These are phyloP conservation scores for Anguilla obscura DNA, from an alignment of 2,797 vertebrate genomes.

Conservation along the genomic window DNA sequence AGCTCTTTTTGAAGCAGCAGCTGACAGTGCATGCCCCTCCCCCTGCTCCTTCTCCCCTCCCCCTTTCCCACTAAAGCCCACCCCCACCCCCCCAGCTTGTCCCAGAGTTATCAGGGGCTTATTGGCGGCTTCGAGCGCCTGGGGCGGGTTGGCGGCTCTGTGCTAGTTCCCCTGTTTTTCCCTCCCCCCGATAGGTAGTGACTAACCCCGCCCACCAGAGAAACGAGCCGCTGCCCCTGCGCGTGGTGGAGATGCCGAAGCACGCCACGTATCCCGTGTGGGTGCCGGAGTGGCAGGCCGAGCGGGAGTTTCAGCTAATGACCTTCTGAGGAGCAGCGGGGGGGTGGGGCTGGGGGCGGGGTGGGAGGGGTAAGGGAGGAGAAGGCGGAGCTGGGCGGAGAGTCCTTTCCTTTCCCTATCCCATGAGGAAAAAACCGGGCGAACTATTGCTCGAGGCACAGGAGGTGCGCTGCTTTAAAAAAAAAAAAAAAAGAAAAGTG, in stretches of 20 bases:
- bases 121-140: conserved; percentile 38
- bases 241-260: conserved; percentile 80
- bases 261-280: conserved; percentile 84
- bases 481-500: not conserved
- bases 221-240: conserved; percentile 75
- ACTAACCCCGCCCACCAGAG: conserved; percentile 81
- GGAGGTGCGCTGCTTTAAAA: conserved; percentile 4
- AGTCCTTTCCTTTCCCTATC: conserved; percentile 28
- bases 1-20: conserved; percentile 44
- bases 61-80: conserved; percentile 26
- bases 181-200: conserved; percentile 83
- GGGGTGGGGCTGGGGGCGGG: conserved; percentile 38
- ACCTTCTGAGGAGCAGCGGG: conserved; percentile 78
- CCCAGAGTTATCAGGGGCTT: conserved; percentile 49
- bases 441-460: conserved; percentile 14
- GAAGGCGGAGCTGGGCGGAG: conserved; percentile 39
- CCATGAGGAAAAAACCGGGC: not conserved
- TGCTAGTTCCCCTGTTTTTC: conserved; percentile 81
- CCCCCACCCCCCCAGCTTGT: conserved; percentile 40
- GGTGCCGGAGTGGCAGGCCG: conserved; percentile 81
- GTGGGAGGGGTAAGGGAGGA: conserved; percentile 56
- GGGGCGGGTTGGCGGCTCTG: conserved; percentile 68
- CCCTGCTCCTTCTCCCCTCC: conserved; percentile 20
- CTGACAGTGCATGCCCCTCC: conserved; percentile 52
- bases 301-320: conserved; percentile 84